Percentiles rank a stretch among this genome's conserved stretches.
These are phyloP conservation scores for Atlantisia rogersi DNA, from an alignment of 2,113 vertebrate species.

Conservation along the genomic window DNA sequence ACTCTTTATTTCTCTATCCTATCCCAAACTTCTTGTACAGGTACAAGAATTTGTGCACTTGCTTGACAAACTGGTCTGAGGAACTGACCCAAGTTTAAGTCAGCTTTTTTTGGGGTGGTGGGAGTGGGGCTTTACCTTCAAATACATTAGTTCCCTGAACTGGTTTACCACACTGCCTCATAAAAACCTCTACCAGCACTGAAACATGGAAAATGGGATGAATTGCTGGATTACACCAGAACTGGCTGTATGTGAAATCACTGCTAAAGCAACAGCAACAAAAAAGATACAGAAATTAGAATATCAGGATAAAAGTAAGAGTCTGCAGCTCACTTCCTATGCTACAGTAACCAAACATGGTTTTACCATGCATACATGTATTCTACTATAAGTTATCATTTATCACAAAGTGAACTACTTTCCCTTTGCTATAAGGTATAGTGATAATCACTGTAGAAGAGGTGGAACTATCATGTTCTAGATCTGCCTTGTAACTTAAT, in stretches of 20 bases:
- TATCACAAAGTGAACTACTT: neutral
- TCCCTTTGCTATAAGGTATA: neutral
- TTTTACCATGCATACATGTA: neutral
- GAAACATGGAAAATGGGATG: neutral
- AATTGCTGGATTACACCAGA: neutral
- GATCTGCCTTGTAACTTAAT: neutral
- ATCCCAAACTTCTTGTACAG: neutral
- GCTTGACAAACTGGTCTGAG: neutral
- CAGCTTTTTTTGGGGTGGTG: neutral
- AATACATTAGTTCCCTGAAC: neutral
- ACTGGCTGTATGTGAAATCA: neutral
- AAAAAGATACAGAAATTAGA: neutral
- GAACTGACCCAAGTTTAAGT: neutral
- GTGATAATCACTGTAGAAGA: neutral
- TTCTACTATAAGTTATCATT: neutral
- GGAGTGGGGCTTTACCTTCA: neutral
- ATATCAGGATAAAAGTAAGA: neutral
- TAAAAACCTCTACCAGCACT: neutral
- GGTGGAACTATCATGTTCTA: neutral
- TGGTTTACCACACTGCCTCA: neutral
- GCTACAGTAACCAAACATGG: neutral
- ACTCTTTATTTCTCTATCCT: neutral
- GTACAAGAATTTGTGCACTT: neutral
- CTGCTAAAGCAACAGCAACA: neutral
- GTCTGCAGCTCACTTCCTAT: neutral